A percentile compares a stretch with the other conserved stretches of the same genome.
phyloP scores from a whole-genome alignment of 2,888 invertebrate genomes.

The Ornithoptera alexandrae region DNA sequence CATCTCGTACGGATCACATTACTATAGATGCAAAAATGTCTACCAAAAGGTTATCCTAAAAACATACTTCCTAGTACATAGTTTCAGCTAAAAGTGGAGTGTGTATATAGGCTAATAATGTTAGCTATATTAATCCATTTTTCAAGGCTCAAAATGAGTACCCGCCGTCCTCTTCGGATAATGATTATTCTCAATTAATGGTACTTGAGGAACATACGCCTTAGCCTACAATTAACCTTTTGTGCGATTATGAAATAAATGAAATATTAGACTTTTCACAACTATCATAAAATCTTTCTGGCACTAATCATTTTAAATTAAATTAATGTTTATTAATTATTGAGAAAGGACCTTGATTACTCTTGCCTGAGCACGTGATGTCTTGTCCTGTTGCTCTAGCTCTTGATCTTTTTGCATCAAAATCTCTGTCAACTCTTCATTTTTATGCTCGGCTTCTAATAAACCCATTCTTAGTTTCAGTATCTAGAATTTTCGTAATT shows the following conservation, averaged over 20 bases:
- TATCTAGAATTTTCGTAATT: constrained; percentile 46
- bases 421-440: constrained; percentile 70
- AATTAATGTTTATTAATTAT: constrained; percentile 34
- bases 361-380: constrained; percentile 82
- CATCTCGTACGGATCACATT: background rate
- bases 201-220: too few species aligned
- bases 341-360: constrained; percentile 74
- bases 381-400: constrained; percentile 80
- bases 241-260: too few species aligned
- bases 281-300: background rate
- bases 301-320: background rate
- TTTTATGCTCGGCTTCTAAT: constrained; percentile 66
- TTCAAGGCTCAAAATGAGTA: too few species aligned
- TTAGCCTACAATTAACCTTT: too few species aligned
- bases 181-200: too few species aligned
- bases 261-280: too few species aligned
- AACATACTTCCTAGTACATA: background rate
- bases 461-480: constrained; percentile 68
- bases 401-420: constrained; percentile 79
- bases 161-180: too few species aligned
- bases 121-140: too few species aligned
- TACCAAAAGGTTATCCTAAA: background rate
- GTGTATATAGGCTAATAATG: too few species aligned
- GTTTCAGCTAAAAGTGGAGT: background rate
- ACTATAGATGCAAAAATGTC: background rate